phyloP scores from a whole-genome alignment of 2,113 vertebrate genomes.

The Leucosticte australis region DNA sequence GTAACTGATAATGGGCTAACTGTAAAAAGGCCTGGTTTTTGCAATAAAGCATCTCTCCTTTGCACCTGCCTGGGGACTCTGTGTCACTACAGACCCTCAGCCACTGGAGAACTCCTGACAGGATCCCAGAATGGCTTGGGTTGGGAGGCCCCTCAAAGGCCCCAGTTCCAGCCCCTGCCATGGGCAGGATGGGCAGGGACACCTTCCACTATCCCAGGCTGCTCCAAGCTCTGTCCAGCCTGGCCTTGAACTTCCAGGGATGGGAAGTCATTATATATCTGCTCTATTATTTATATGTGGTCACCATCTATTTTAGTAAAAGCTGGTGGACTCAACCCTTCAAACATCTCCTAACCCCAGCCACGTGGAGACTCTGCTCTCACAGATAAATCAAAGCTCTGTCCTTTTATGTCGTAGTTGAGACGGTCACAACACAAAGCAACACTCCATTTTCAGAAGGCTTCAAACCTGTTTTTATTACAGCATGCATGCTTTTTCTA shows the following conservation, averaged over 20 bases:
- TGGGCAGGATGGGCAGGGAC: neutral
- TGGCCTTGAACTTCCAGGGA: neutral
- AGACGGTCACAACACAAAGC: neutral
- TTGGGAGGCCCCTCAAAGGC: neutral
- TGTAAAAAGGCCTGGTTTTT: neutral
- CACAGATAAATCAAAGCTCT: neutral
- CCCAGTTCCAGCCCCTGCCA: neutral
- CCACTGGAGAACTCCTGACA: neutral
- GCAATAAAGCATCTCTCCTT: neutral
- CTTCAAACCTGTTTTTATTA: neutral
- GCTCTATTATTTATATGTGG: neutral
- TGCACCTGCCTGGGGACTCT: neutral
- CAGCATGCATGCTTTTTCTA: neutral
- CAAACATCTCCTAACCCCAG: neutral
- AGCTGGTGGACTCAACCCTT: neutral
- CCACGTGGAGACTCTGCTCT: fast-evolving
- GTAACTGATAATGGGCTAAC: neutral
- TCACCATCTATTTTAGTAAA: neutral
- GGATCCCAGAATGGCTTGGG: neutral
- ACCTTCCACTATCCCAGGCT: fast-evolving
- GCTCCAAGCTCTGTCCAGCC: neutral
- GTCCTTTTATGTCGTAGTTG: neutral
- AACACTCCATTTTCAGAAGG: neutral
- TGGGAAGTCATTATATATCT: neutral
- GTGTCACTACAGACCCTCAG: no score